Evolutionary conservation across 2,888 invertebrate genomes (phyloP), one percentile per base, ranked within the genome.

Genomic region (Petrolisthes cinctipes): DNA sequence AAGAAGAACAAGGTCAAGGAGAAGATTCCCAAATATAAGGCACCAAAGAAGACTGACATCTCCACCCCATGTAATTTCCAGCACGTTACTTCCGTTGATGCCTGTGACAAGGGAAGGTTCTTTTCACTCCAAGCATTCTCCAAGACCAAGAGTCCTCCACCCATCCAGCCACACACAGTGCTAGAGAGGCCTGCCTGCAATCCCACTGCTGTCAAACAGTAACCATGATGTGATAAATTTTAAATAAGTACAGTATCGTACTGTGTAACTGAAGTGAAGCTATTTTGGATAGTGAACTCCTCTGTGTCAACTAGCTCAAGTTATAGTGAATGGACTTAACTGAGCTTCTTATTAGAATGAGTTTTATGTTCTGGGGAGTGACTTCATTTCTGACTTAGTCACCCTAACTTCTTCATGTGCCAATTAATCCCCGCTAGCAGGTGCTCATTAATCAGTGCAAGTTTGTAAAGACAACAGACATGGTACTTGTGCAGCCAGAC

Each of bases 31-130:
- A 90, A 90, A 75, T 92, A 92, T 88, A 93, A 92, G 76, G 93
- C 95, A 89, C 96, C 96, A 37, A 95, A 95, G 82, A 97, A 97
- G 92, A 95, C 95, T 89, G 96, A 96, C 93, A 97, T 97, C 91
- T 96, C 96, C 80, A 95, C 95, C 92, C 97, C 97, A 0, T 97
- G 96, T 92, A 96, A 96, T 92, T 97, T 97, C 93, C 95, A 96
- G 91, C 97, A 97, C 92, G 95, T 97, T 91, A 96, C 96, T 83
- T 96, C 95, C 91, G 95, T 97, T 78, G 96, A 96, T 90, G 94
- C 94, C 71, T 94, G 94, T 86, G 96, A 96, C 92, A 94, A 94
- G 90, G 94, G 94, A 85, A 94, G 95, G 90, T 95, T 95, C 91
- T 95, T 94, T 92, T 95, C 95, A 73, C 94, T 96, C 91, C 95